These are phyloP conservation scores for Anarhynchus alexandrinus DNA, from an alignment of 2,113 vertebrate species.

Conservation along the genomic window DNA sequence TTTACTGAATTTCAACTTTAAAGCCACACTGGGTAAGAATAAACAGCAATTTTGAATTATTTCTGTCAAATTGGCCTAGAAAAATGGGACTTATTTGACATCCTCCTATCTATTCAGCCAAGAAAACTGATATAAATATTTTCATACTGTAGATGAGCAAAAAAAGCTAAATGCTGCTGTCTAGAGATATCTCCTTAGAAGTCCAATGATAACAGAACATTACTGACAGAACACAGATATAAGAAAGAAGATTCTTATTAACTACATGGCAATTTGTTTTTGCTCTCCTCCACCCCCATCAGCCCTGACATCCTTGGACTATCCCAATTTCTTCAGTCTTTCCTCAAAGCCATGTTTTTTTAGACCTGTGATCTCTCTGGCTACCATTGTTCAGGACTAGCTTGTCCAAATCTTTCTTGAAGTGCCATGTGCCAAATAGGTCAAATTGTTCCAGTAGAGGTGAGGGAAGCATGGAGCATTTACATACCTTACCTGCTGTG, in stretches of 20 bases:
- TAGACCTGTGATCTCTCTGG: not conserved
- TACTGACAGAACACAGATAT: conserved; percentile 9
- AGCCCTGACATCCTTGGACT: not conserved
- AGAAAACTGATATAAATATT: conserved; percentile 24
- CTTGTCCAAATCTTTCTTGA: not conserved
- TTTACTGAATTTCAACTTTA: conserved; percentile 33
- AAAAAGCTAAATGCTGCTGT: conserved; percentile 43
- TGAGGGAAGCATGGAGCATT: not conserved
- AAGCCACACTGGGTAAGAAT: conserved; percentile 18
- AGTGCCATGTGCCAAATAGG: not conserved
- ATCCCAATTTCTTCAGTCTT: not conserved
- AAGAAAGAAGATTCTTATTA: not conserved
- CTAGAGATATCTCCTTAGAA: conserved; percentile 30
- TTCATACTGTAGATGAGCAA: not conserved
- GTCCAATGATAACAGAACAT: conserved; percentile 24
- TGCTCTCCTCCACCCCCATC: not conserved
- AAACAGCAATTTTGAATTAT: not conserved
- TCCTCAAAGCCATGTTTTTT: not conserved
- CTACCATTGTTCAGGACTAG: not conserved
- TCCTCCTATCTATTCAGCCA: not conserved
- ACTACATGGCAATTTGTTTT: not conserved
- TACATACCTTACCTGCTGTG: not conserved
- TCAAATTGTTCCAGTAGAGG: not conserved
- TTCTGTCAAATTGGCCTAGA: conserved; percentile 32
- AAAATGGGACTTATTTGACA: conserved; percentile 36